Percentiles rank a stretch among this genome's conserved stretches.
Conservation (phyloP, 2,888 invertebrate genomes). For the Microctonus hyperodae region DNA sequence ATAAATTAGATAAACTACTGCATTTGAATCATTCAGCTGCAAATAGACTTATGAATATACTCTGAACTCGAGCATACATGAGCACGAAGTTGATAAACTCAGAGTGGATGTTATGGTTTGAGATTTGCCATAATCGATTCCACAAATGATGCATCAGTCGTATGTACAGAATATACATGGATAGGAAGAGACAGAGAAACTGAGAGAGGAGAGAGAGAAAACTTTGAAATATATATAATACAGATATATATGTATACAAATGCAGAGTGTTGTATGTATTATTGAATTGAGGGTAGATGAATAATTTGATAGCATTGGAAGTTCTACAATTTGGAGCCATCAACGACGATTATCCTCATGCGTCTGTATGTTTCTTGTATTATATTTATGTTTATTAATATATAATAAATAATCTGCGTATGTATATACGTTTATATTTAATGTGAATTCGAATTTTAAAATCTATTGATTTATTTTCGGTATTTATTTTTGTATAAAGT, state of each 20-base stretch:
- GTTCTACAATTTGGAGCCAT: neutral
- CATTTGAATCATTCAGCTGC: neutral
- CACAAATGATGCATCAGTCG: constrained; percentile 18
- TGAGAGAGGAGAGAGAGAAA: too few relatives aligned
- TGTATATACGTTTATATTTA: too few relatives aligned
- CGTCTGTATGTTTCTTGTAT: neutral
- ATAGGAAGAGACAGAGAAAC: too few relatives aligned
- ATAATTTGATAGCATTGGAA: constrained; percentile 2
- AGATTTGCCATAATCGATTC: constrained; percentile 26
- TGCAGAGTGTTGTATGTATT: constrained; percentile 6
- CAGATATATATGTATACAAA: constrained; percentile 9
- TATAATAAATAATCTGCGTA: neutral
- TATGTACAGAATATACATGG: neutral
- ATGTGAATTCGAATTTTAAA: neutral
- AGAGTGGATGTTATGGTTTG: constrained; percentile 8
- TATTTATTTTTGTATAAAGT: constrained; percentile 1
- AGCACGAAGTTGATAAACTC: constrained; percentile 15
- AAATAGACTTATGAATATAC: constrained; percentile 26
- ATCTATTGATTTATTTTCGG: too few relatives aligned
- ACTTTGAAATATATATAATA: neutral
- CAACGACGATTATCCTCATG: constrained; percentile 14
- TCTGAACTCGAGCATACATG: neutral
- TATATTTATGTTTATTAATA: neutral
- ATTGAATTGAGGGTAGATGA: constrained; percentile 3
- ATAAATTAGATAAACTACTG: neutral